Conservation (phyloP, 2,888 invertebrate genomes). For the Nudaria mundana region DNA sequence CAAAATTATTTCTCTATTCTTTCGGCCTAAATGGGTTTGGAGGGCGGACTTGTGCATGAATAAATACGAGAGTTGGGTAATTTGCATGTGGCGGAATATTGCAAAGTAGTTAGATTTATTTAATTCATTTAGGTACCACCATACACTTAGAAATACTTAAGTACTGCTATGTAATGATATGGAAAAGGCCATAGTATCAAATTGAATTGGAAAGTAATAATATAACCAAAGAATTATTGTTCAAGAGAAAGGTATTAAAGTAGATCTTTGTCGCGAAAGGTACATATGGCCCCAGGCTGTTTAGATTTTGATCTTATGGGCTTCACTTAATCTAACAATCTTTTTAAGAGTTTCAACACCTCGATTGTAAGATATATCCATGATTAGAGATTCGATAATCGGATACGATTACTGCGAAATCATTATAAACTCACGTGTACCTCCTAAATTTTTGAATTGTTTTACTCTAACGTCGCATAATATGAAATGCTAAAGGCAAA, state of each 20-base stretch:
- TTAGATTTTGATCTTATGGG: conserved; percentile 56
- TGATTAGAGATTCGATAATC: conserved; percentile 32
- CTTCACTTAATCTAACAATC: conserved; percentile 55
- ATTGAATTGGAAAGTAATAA: conserved; percentile 27
- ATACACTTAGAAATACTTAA: background rate
- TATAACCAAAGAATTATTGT: conserved; percentile 30
- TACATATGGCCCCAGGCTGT: conserved; percentile 48
- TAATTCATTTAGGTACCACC: too few relatives aligned
- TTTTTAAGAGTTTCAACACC: conserved; percentile 54
- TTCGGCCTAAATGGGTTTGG: too few relatives aligned
- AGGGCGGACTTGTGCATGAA: too few relatives aligned
- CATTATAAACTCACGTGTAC: conserved; percentile 4
- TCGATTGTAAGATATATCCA: conserved; percentile 35
- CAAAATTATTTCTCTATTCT: too few relatives aligned
- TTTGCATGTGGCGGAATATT: too few relatives aligned
- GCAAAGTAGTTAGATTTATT: too few relatives aligned
- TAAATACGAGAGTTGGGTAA: too few relatives aligned
- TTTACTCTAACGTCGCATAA: too few relatives aligned
- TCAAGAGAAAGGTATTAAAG: conserved; percentile 44
- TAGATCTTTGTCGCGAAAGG: conserved; percentile 51
- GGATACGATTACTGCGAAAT: conserved; percentile 27
- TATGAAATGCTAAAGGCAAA: too few relatives aligned
- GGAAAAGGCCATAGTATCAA: background rate
- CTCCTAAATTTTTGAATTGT: background rate
- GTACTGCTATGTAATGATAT: background rate